Base-by-base conservation (phyloP, 35 echinoderm and acorn worm species). In the Acanthaster planci region DNA sequence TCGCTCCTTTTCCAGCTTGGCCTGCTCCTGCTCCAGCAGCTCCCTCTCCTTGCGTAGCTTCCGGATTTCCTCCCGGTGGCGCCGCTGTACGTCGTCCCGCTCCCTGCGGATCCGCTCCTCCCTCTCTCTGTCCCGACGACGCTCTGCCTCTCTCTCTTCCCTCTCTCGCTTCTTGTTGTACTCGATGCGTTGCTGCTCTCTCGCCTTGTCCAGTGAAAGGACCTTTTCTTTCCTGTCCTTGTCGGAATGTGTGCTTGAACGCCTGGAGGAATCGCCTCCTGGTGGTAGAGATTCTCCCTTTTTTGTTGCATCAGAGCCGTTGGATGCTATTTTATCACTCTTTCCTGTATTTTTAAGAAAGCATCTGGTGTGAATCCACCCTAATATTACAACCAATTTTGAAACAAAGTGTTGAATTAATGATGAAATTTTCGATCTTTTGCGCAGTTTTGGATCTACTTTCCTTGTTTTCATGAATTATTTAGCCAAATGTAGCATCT, bases 41-140 rank as follows among this genome's bases (percentile, higher is more conserved):
- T 95, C 86, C 30, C 80, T 56, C 80, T 95, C 93, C 34, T 84
- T 50, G 44, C 80, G 68, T 7, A 95, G 23, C 27, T 85, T 76
- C 21, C 83, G 79, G 44, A 91, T 88, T 52, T 94, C 96, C 80
- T 99, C 96, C 52, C 96, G 87, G 6, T 80, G 83, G 30, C 81
- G 60, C 34, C 92, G 85, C 57, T 92, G 60, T 7, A 99, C 57
- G 29, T 81, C 81, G 30, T 99, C 92, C 78, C 96, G 86, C 40
- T 99, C 92, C 60, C 91, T 88, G 21, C 92, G 77, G 9, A 94
- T 57, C 34, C 72, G 52, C 37, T 88, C 75, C 38, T 87, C 80
- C 36, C 86, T 85, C 39, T 99, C 96, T 18, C 96, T 51, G 57
- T 94, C 92, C 52, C 89, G 72, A 37, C 92, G 87, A 31, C 92